These are phyloP conservation scores for Hetaerina titia DNA, from an alignment of 2,888 invertebrate genomes.

Conservation along the genomic window DNA sequence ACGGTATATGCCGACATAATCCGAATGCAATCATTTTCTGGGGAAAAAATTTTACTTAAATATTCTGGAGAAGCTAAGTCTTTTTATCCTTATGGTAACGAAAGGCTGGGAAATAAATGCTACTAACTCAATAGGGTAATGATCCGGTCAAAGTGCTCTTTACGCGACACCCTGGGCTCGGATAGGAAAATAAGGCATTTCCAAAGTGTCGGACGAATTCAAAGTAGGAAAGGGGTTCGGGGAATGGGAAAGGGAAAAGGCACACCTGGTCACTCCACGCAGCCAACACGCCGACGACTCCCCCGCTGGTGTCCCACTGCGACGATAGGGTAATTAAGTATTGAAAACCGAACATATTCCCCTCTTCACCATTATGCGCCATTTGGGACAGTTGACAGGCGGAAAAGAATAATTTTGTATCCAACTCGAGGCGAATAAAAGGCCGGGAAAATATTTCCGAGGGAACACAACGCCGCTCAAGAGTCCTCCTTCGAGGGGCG, in stretches of 20 bases:
- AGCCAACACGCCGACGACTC: background rate
- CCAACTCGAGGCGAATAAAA: background rate
- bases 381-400: background rate
- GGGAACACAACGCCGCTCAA: background rate
- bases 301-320: background rate
- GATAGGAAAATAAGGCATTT: background rate
- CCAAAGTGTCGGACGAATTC: background rate
- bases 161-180: background rate
- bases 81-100: background rate
- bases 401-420: background rate
- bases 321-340: constrained; percentile 14
- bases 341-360: background rate
- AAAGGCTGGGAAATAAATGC: background rate
- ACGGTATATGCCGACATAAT: background rate
- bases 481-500: background rate
- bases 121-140: background rate
- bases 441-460: background rate
- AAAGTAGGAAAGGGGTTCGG: background rate
- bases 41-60: background rate
- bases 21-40: background rate
- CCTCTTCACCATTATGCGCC: background rate
- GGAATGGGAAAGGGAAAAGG: background rate
- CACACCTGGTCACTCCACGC: background rate
- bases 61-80: background rate
- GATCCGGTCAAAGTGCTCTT: background rate